phyloP scores from a whole-genome alignment of 2,113 vertebrate genomes.

The Pycnonotus jocosus region DNA sequence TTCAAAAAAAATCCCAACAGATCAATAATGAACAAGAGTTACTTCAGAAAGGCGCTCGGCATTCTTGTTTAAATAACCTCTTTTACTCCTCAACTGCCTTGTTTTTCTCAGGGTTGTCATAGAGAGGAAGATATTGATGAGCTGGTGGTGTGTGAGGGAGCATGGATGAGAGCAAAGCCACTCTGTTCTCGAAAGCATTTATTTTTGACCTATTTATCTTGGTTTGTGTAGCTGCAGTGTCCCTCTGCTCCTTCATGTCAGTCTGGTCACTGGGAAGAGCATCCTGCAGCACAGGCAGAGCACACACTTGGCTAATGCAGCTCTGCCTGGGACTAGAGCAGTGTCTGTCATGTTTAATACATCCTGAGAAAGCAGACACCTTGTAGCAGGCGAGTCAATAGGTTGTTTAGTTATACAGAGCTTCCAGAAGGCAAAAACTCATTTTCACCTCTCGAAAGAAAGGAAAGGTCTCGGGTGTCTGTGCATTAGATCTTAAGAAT shows the following conservation, averaged over 20 bases:
- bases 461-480: not conserved
- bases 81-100: not conserved
- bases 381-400: constrained; percentile 2
- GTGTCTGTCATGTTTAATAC: not conserved
- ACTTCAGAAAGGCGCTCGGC: not conserved
- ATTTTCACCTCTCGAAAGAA: not conserved
- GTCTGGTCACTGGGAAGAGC: not conserved
- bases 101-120: constrained; percentile 25
- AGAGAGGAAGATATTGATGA: constrained; percentile 12
- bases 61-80: constrained; percentile 28
- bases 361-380: not conserved
- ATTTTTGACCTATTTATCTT: not conserved
- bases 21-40: not conserved
- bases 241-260: not conserved
- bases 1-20: not conserved
- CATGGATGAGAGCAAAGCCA: not conserved
- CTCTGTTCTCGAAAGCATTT: not conserved
- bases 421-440: not conserved
- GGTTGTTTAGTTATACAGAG: constrained; percentile 21
- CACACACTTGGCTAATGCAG: not conserved
- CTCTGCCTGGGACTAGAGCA: not conserved
- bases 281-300: not conserved
- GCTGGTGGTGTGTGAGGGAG: not conserved
- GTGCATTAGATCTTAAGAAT: not conserved
- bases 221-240: not conserved